Evolutionary conservation across 2,888 invertebrate species (phyloP).

Genomic region (Agapostemon virescens): DNA sequence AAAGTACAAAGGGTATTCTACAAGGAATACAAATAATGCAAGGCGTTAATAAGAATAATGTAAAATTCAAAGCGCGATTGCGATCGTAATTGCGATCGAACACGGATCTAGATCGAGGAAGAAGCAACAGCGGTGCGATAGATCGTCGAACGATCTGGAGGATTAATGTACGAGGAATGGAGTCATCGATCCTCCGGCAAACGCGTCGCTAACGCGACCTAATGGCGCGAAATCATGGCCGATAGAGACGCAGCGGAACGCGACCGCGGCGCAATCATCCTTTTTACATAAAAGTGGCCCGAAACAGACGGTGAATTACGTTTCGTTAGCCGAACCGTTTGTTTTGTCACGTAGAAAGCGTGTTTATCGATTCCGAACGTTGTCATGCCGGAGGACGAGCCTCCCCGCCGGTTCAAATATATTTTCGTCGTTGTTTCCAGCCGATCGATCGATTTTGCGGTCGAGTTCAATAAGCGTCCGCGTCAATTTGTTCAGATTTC

Average conservation of each 20-base stretch:
- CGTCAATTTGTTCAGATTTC: constrained; percentile 54
- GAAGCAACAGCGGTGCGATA: constrained; percentile 19
- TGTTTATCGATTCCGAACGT: constrained; percentile 2
- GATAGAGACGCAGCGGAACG: constrained; percentile 20
- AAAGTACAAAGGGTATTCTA: too few relatives aligned
- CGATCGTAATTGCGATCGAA: too few relatives aligned
- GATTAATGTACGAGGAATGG: constrained; percentile 75
- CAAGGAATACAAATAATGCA: too few relatives aligned
- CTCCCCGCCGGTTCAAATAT: constrained; percentile 22
- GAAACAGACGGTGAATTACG: constrained; percentile 14
- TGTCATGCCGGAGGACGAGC: neutral
- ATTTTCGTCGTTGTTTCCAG: constrained; percentile 33
- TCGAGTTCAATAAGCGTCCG: constrained; percentile 42
- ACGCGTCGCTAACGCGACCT: constrained; percentile 69
- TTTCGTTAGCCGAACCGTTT: constrained; percentile 4
- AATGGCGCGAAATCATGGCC: constrained; percentile 73
- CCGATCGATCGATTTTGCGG: constrained; percentile 35
- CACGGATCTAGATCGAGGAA: constrained; percentile 58
- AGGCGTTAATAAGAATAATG: neutral
- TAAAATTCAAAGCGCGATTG: constrained; percentile 39
- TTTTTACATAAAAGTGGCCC: neutral
- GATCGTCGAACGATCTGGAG: constrained; percentile 58
- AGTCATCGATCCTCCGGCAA: constrained; percentile 71
- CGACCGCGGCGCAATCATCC: constrained; percentile 6
- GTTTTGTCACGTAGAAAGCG: constrained; percentile 7